Conservation (phyloP, 2,113 vertebrate species). For the Sinocyclocheilus maitianheensis region DNA sequence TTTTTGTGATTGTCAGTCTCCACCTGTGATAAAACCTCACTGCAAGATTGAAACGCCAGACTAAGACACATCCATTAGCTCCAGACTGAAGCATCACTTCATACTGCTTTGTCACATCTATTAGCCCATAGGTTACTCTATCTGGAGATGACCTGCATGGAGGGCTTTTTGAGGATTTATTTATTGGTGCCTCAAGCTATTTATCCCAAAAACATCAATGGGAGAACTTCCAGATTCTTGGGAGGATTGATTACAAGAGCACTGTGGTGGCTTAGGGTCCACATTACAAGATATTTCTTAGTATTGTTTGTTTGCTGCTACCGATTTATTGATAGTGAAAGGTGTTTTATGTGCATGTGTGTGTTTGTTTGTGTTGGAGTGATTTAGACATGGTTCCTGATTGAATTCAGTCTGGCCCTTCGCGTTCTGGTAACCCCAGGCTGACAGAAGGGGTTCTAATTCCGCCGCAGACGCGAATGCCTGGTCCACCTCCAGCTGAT, state of each 20-base stretch:
- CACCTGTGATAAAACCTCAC: slow-evolving; percentile 14
- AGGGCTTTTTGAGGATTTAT: slow-evolving; percentile 40
- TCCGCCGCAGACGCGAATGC: slow-evolving; percentile 19
- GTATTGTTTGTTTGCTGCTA: slow-evolving; percentile 19
- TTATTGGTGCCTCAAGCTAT: slow-evolving; percentile 48
- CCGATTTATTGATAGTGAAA: slow-evolving; percentile 38
- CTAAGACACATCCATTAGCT: slow-evolving; percentile 22
- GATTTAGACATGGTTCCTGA: slow-evolving; percentile 53
- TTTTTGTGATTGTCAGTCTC: slow-evolving; percentile 7
- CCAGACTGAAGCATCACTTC: slow-evolving; percentile 36
- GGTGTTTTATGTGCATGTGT: slow-evolving; percentile 14
- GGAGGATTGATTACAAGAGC: slow-evolving; percentile 45
- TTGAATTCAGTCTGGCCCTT: slow-evolving; percentile 57
- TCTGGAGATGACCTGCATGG: slow-evolving; percentile 38
- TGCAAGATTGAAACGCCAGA: slow-evolving; percentile 21
- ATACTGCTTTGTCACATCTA: slow-evolving; percentile 52
- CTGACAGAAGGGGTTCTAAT: slow-evolving; percentile 58
- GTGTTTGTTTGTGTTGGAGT: slow-evolving; percentile 23
- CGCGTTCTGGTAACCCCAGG: slow-evolving; percentile 46
- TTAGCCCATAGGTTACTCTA: slow-evolving; percentile 49
- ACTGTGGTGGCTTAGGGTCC: slow-evolving; percentile 41
- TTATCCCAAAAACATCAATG: slow-evolving; percentile 46
- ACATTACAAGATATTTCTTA: slow-evolving; percentile 26
- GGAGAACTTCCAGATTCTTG: slow-evolving; percentile 42
- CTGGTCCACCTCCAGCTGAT: slow-evolving; percentile 47